Conservation (phyloP, 2,113 vertebrate species). For the Phylloscopus trochilus region DNA sequence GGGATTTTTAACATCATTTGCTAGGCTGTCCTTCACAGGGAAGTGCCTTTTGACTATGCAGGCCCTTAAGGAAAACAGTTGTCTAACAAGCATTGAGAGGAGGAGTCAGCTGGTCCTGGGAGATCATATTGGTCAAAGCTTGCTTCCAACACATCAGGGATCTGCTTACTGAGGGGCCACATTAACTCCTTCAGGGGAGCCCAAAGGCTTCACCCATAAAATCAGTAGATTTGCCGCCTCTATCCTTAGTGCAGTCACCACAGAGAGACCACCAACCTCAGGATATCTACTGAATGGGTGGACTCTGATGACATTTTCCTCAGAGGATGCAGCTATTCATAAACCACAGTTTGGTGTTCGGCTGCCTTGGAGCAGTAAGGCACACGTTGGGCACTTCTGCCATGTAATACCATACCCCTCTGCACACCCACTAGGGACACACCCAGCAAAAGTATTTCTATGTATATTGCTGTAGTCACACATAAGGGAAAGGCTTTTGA, state of each 20-base stretch:
- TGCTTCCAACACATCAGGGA: neutral
- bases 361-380: neutral
- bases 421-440: slow-evolving; percentile 28
- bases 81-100: neutral
- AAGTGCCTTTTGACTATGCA: neutral
- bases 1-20: neutral
- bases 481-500: slow-evolving; percentile 35
- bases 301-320: neutral
- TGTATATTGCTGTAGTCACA: neutral
- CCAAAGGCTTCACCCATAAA: neutral
- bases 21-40: neutral
- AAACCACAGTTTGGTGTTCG: neutral
- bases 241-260: neutral
- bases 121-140: neutral
- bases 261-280: neutral
- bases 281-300: neutral
- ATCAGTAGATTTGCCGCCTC: neutral
- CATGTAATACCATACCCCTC: neutral
- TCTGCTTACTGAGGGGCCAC: neutral
- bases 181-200: neutral
- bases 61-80: neutral
- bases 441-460: neutral
- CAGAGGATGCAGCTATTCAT: neutral
- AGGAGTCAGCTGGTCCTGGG: neutral
- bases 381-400: neutral